phyloP scores from a whole-genome alignment of 2,888 invertebrate genomes.

The Cantharis nigra region DNA sequence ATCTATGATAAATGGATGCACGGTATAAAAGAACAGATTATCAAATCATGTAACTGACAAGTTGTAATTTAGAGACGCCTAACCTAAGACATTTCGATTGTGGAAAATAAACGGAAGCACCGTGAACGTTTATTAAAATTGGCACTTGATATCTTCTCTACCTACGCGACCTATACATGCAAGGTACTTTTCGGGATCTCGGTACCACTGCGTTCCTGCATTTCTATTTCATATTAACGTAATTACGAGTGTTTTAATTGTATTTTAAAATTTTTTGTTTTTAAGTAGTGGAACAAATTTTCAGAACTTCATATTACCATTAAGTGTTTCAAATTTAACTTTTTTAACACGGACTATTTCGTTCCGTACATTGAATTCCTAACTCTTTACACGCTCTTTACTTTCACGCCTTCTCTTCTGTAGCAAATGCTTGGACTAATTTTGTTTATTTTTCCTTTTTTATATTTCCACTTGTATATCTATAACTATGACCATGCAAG shows the following conservation, averaged over 20 bases:
- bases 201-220: not conserved
- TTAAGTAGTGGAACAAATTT: not conserved
- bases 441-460: not conserved
- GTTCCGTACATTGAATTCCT: not conserved
- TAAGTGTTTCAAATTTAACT: not conserved
- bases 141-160: not conserved
- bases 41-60: not conserved
- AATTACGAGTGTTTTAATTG: not conserved
- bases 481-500: not conserved
- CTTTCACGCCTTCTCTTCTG: not conserved
- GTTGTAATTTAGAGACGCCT: not conserved
- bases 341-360: not conserved
- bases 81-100: not conserved
- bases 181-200: not conserved
- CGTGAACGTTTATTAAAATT: not conserved
- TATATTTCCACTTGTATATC: not conserved
- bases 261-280: not conserved
- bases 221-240: not conserved
- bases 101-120: not conserved
- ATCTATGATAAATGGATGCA: not conserved
- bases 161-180: not conserved
- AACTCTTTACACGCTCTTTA: not conserved
- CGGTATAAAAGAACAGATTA: not conserved
- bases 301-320: not conserved
- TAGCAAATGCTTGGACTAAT: not conserved